phyloP scores from a whole-genome alignment of 2,113 vertebrate species.

The Pongo pygmaeus region DNA sequence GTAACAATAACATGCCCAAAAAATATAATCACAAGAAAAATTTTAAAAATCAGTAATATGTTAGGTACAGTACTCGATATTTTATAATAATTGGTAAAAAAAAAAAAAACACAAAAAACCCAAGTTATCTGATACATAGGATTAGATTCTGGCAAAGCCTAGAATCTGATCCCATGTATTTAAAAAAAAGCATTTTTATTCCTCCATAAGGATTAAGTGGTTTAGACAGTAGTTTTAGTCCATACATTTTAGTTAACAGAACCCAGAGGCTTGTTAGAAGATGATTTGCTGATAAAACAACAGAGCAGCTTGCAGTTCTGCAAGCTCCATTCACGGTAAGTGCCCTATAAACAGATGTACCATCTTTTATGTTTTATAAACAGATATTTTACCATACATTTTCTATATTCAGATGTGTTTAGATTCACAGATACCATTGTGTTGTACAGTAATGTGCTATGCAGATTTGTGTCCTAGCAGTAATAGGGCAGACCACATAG shows the following conservation, averaged over 20 bases:
- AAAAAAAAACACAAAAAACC: neutral
- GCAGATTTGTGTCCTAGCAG: neutral
- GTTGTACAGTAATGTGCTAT: neutral
- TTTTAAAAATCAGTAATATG: neutral
- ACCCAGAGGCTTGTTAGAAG: neutral
- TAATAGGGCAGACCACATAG: neutral
- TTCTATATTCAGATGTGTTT: neutral
- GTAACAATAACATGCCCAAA: neutral
- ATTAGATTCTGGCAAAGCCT: neutral
- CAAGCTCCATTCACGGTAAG: neutral
- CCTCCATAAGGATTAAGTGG: neutral
- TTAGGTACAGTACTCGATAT: neutral
- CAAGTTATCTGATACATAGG: too few species aligned
- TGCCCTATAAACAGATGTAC: neutral
- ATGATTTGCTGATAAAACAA: neutral
- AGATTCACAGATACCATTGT: neutral
- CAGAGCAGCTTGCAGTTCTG: neutral
- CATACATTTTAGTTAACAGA: neutral
- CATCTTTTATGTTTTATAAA: neutral
- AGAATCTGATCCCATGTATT: neutral
- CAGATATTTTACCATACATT: neutral
- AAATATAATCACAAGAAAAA: slow-evolving; percentile 3
- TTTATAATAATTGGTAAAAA: neutral
- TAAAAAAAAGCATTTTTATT: neutral
- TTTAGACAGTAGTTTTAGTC: neutral